Conservation (phyloP, 92 coral and sea anemone species). For the Zoanthus solanderi region DNA sequence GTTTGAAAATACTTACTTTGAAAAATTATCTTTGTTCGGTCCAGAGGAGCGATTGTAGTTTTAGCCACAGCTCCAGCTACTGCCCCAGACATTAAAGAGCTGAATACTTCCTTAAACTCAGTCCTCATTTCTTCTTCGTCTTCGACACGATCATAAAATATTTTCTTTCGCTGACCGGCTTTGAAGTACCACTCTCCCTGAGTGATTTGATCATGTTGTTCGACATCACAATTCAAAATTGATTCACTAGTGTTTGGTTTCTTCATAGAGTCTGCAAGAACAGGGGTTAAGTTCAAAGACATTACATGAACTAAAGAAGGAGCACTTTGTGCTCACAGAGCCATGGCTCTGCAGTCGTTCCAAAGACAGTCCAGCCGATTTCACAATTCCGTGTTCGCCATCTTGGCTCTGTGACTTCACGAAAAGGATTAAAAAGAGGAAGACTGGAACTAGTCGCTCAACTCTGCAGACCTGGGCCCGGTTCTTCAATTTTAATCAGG, state of each 20-base stretch:
- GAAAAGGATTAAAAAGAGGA: not conserved
- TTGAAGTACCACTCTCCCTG: constrained; percentile 94
- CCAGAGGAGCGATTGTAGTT: constrained; percentile 96
- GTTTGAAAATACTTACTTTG: constrained; percentile 79
- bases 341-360: constrained; percentile 12
- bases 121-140: constrained; percentile 61
- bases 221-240: constrained; percentile 81
- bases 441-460: not conserved
- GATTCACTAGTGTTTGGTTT: constrained; percentile 62
- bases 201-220: constrained; percentile 89
- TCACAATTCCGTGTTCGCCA: constrained; percentile 20
- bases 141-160: constrained; percentile 50
- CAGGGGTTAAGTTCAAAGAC: not conserved
- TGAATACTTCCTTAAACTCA: constrained; percentile 83
- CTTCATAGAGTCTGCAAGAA: constrained; percentile 58
- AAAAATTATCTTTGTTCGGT: constrained; percentile 97
- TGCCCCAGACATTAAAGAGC: constrained; percentile 95
- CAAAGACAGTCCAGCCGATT: not conserved
- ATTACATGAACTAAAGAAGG: constrained; percentile 14
- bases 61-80: constrained; percentile 99
- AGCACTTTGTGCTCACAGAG: not conserved
- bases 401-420: constrained; percentile 42
- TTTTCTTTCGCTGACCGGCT: constrained; percentile 66
- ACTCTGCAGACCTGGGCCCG: not conserved
- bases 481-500: not conserved